These are phyloP conservation scores for Tragelaphus strepsiceros DNA, from an alignment of 2,113 vertebrate species.

Conservation along the genomic window DNA sequence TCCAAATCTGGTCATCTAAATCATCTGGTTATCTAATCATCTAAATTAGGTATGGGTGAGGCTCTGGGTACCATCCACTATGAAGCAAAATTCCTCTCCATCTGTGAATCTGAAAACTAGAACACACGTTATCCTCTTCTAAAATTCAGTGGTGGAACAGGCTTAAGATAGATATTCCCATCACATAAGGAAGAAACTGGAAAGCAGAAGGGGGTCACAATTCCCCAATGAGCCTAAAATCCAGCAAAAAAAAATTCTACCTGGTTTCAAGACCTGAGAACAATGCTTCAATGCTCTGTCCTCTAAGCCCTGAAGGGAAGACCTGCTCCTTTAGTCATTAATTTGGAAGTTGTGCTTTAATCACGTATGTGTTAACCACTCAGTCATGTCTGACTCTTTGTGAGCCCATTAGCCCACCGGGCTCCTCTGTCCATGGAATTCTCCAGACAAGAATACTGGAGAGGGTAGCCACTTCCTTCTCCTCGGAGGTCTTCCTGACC, in stretches of 20 bases:
- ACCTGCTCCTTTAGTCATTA: neutral
- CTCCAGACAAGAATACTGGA: neutral
- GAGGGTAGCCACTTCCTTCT: neutral
- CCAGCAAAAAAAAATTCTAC: neutral
- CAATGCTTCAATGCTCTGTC: neutral
- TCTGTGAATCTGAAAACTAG: neutral
- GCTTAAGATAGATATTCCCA: neutral
- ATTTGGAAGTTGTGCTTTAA: neutral
- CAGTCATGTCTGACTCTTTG: neutral
- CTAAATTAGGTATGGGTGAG: neutral
- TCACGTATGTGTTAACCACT: neutral
- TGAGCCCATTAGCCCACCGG: neutral
- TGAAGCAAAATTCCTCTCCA: neutral
- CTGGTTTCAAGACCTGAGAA: neutral
- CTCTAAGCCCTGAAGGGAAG: neutral
- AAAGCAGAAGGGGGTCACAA: neutral
- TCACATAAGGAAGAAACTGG: neutral
- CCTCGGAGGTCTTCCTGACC: neutral
- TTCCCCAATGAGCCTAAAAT: neutral
- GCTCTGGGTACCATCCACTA: neutral
- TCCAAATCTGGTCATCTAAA: neutral
- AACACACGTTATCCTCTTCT: neutral
- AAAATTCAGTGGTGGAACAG: neutral
- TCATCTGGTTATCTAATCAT: neutral
- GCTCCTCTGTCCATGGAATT: neutral